Evolutionary conservation across 2,113 vertebrate genomes (phyloP), one percentile per base, ranked within the genome.

Genomic region (Scartelaos histophorus): DNA sequence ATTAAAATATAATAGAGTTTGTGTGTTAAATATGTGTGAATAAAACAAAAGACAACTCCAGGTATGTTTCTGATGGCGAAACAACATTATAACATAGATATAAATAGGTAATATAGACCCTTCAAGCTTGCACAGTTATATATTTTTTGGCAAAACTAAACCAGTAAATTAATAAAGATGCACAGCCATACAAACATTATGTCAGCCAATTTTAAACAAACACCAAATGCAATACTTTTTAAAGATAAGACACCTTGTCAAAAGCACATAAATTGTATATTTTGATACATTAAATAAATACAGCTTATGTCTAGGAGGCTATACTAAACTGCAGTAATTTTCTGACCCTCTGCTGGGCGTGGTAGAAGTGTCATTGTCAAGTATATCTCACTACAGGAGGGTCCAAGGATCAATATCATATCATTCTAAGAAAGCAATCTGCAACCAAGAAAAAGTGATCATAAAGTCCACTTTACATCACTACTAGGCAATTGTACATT

Each of bases 161-260:
- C 2, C 7, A 68, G 51, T 62, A 72, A 10, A 68, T 22, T 29
- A 78, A 75, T 79, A 64, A 74, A 67, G 70, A 61, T 81, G 56
- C 62, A 35, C 78, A 88, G 82, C 73, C 78, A 84, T 75, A 81
- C 78, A 86, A 87, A 90, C 49, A 19, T 71, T 51, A 24, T 7
- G 62, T 77, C 75, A 81, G 79, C 68, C 73, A 84, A 58, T 25
- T 71, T 70, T 24, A 58, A 88, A 82, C 24, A 47, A 79, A 83
- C 21, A 75, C 70, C 62, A 69, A 73, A 82, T 29, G 35, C 64
- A 76, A 82, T 71, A 86, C 64, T 84, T 74, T 79, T 84, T n/a
- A 74, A 79, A 67, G 67, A 62, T 77, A 74, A 67, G 7, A 80
- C 45, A 76, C 24, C 25, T 67, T 78, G 80, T 75, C 49, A 79